Percentiles rank a stretch among this genome's conserved stretches.
phyloP scores from a whole-genome alignment of 2,113 vertebrate genomes.

The Bombycilla garrulus region DNA sequence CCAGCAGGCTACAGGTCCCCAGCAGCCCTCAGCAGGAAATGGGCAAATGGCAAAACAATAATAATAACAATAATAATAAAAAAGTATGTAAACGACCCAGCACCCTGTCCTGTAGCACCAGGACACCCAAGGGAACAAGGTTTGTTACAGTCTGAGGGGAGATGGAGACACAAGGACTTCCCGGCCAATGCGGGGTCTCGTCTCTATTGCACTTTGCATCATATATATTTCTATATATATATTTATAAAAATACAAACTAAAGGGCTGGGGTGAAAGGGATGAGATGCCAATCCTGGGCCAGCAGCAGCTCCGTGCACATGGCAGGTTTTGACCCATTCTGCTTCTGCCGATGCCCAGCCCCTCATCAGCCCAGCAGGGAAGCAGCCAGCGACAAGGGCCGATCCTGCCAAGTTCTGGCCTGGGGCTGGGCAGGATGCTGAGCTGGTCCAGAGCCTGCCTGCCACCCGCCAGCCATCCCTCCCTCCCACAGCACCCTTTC shows the following conservation, averaged over 20 bases:
- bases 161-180: constrained; percentile 53
- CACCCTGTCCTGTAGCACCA: not conserved
- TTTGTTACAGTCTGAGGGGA: constrained; percentile 27
- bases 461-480: not conserved
- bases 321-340: not conserved
- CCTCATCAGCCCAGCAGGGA: not conserved
- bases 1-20: not conserved
- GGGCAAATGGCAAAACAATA: not conserved
- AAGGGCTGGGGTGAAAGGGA: constrained; percentile 13
- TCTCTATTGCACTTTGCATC: constrained; percentile 72
- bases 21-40: not conserved
- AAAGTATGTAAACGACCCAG: constrained; percentile 17
- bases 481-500: not conserved
- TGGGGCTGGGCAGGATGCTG: not conserved
- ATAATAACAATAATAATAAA: not conserved
- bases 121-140: constrained; percentile 24
- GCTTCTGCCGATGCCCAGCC: not conserved
- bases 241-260: constrained; percentile 70
- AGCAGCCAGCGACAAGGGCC: not conserved
- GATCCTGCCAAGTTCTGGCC: not conserved
- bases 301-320: not conserved
- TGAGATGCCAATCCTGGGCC: constrained; percentile 26
- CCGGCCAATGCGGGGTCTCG: not conserved
- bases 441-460: not conserved
- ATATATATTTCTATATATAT: constrained; percentile 55